A percentile compares a stretch with the other conserved stretches of the same genome.
phyloP scores from a whole-genome alignment of 2,113 vertebrate genomes.

The Elephantulus edwardii region DNA sequence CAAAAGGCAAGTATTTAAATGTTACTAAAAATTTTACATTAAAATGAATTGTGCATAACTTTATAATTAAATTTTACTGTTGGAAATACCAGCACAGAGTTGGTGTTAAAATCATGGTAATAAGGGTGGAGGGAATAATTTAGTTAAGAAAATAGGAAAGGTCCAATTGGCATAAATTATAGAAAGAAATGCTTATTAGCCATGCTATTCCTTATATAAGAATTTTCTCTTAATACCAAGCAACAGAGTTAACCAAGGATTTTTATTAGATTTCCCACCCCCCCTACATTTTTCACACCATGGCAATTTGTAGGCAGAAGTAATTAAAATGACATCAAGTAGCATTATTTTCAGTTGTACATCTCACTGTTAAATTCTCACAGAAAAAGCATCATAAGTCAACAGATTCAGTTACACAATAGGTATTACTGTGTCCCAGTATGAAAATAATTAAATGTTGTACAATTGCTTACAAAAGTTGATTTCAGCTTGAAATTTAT shows the following conservation, averaged over 20 bases:
- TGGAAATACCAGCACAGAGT: neutral
- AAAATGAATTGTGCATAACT: neutral
- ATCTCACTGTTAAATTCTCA: slow-evolving; percentile 38
- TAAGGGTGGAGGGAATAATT: slow-evolving; percentile 36
- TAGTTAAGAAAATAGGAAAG: slow-evolving; percentile 50
- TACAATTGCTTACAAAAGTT: neutral
- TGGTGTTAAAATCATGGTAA: neutral
- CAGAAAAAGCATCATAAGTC: slow-evolving; percentile 20
- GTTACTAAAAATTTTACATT: slow-evolving; percentile 7
- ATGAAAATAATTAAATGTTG: slow-evolving; percentile 29
- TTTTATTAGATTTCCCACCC: slow-evolving; percentile 32
- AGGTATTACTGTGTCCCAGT: neutral
- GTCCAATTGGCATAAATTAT: neutral
- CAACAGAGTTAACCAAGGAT: slow-evolving; percentile 14
- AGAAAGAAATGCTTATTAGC: neutral
- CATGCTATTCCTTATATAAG: neutral
- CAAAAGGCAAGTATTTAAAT: neutral
- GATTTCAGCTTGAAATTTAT: neutral
- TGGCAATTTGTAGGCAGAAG: slow-evolving; percentile 47
- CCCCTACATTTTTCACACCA: neutral
- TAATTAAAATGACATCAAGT: slow-evolving; percentile 67
- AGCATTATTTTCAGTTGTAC: neutral
- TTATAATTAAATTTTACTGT: slow-evolving; percentile 31
- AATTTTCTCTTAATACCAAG: slow-evolving; percentile 3
- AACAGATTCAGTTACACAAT: neutral